Percentiles rank a stretch among this genome's conserved stretches.
Conservation (phyloP, 2,888 invertebrate species). For the Acanthosoma haemorrhoidale region DNA sequence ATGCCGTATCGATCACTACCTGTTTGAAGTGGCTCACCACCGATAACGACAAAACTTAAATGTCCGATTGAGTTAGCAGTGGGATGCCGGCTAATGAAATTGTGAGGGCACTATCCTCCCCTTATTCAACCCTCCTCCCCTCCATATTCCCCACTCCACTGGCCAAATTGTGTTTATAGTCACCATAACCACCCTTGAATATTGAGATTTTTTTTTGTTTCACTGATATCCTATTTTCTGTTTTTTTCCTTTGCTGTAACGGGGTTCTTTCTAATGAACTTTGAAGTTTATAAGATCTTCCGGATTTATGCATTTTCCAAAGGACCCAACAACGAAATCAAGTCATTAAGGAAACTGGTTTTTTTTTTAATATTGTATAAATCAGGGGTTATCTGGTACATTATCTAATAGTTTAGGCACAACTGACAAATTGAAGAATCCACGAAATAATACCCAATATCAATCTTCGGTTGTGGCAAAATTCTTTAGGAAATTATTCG, state of each 20-base stretch:
- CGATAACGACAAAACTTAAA: slow-evolving; percentile 11
- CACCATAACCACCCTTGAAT: slow-evolving; percentile 25
- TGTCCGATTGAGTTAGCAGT: slow-evolving; percentile 10
- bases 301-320: not conserved
- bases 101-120: not conserved
- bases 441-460: too few species aligned
- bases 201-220: slow-evolving; percentile 21
- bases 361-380: too few species aligned
- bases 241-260: not conserved
- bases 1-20: not conserved
- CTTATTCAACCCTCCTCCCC: not conserved
- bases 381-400: too few species aligned
- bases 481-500: too few species aligned
- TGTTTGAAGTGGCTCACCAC: slow-evolving; percentile 1
- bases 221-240: not conserved
- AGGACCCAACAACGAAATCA: not conserved
- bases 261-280: slow-evolving; percentile 3
- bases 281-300: not conserved
- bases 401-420: too few species aligned
- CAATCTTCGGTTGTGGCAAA: too few species aligned
- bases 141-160: too few species aligned
- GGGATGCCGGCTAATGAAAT: slow-evolving; percentile 12
- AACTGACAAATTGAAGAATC: too few species aligned
- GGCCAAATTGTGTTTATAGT: slow-evolving; percentile 24
- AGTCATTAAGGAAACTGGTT: not conserved